Conservation (phyloP, 2,113 vertebrate genomes). For the Dipodomys stephensi region DNA sequence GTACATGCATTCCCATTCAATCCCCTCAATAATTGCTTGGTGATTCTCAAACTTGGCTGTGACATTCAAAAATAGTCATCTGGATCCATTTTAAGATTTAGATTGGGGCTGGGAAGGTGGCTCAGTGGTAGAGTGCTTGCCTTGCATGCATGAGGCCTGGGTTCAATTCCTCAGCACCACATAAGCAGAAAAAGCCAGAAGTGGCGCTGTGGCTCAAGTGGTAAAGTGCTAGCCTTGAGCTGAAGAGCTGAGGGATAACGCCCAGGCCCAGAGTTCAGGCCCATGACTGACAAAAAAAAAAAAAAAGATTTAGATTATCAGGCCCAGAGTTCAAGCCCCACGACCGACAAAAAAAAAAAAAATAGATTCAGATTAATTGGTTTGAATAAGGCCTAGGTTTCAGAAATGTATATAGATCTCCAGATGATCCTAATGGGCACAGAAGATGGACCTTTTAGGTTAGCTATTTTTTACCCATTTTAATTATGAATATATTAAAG, state of each 20-base stretch:
- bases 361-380: not conserved
- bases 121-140: too few species aligned
- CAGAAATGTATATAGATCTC: not conserved
- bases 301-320: too few species aligned
- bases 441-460: slow-evolving; percentile 4
- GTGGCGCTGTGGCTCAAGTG: too few species aligned
- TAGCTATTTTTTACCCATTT: slow-evolving; percentile 13
- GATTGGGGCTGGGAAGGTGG: not conserved
- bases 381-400: not conserved
- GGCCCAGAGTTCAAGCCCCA: too few species aligned
- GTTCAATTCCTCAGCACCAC: too few species aligned
- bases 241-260: too few species aligned
- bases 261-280: too few species aligned
- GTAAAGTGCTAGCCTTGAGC: too few species aligned
- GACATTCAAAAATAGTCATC: slow-evolving; percentile 11
- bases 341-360: too few species aligned
- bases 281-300: too few species aligned
- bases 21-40: slow-evolving; percentile 7
- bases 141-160: too few species aligned
- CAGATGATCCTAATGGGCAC: not conserved
- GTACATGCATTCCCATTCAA: slow-evolving; percentile 44
- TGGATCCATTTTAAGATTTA: not conserved
- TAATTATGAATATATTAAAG: not conserved
- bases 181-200: too few species aligned
- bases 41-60: slow-evolving; percentile 22